Base-by-base conservation (phyloP, 2,797 vertebrate species). In the Lepidocolaptes lacrymiger region DNA sequence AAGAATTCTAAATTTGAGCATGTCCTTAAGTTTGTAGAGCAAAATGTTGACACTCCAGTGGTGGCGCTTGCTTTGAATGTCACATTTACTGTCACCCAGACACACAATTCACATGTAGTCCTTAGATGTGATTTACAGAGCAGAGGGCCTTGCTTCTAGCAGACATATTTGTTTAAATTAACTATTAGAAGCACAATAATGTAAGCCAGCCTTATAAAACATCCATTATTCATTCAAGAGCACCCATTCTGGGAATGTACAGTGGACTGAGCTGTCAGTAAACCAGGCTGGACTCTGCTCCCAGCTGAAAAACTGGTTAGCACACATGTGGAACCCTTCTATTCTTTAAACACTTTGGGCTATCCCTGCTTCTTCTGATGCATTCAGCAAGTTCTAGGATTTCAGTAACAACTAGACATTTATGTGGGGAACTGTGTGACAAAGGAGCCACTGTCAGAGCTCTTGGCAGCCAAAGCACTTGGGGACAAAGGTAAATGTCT, bases 381-480 rank as follows among this genome's bases (percentile, higher is more conserved):
- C 58, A 17, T 51, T 43, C 66, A 88, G 77, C 68, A 39, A 12
- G 61, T 30, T 34, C 59, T 79, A 64, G 51, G 36, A 30, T 91
- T 94, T 77, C 61, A 28, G 83, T 64, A 69, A 92, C 66, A 64
- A 12, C 28, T 7, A 22, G 7, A 7, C 32, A 2, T 62, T 71
- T 32, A 32, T 37, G 23, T 36, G 5, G 62, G 89, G 89, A 61
- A 10, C 51, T 49, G 17, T 32, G 62, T 15, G 73, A 92, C 92
- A 96, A 93, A 95, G 92, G 56, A 54, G 8, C 22, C 75, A 14
- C 84, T 92, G 88, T 89, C 56, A 20, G 55, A 63, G 87, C 68
- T 49, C 67, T 0, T 89, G 91, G 77, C 84, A 91, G 85, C 61
- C 49, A 23, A 3, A 76, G 67, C 36, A 6, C 55, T 10, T 9